Base-by-base conservation (phyloP, 2,113 vertebrate species). In the Oenanthe melanoleuca region DNA sequence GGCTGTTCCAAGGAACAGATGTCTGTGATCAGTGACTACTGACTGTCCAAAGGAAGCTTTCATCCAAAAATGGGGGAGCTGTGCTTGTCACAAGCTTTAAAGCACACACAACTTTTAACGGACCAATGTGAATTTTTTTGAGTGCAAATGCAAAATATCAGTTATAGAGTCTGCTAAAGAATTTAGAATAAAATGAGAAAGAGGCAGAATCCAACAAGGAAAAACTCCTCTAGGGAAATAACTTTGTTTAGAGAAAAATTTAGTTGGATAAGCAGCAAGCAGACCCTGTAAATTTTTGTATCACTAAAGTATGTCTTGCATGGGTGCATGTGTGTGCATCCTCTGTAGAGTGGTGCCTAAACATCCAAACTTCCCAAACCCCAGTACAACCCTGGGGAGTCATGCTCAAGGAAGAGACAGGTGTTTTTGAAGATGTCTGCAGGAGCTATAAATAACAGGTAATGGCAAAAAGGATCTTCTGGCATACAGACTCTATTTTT, bases 1-100 rank as follows among this genome's bases (percentile, higher is more conserved):
- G 66, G n/a, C 42, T 0, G 9, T 82, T 94, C 89, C 93, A 94
- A 92, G 71, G 85, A 91, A 44, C 92, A 96, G 92, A 93, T 88
- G 89, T 88, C 89, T 3, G 1, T 40, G 81, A 45, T 86, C 5
- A 20, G 29, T 38, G 38, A 38, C 45, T 40, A 53, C 70, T 82
- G 42, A 52, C 3, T 14, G 50, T 40, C 70, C 74, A 86, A 55
- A 73, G 81, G 87, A 77, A 71, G 71, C 26, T 52, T 49, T 74
- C 44, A 47, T 56, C 45, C 89, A 70, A 60, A 84, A 87, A 25
- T 8, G 45, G 6, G 45, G 53, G 11, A 82, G 18, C 57, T 79
- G 7, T 16, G 65, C 37, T 42, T 0, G 0, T 28, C 25, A 55
- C 45, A 29, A 64, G 24, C 37, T 60, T 12, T 40, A 75, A 93